Evolutionary conservation across 2,888 invertebrate species (phyloP).

Genomic region (Dynastes grantii): DNA sequence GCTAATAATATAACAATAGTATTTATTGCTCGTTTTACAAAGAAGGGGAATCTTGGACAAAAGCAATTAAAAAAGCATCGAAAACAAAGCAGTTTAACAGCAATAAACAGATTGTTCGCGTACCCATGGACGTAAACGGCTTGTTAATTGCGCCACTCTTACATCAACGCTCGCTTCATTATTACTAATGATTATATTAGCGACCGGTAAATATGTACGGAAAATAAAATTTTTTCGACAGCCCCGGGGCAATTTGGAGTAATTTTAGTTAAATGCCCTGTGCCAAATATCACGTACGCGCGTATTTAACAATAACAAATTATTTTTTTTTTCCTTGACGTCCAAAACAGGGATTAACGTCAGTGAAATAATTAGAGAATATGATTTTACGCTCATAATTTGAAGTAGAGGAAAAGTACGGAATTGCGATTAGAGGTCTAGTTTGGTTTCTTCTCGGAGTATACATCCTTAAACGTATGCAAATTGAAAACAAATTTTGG

Average conservation of each 20-base stretch:
- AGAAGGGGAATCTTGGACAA: neutral
- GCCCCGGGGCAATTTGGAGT: conserved; percentile 13
- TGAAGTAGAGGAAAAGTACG: conserved; percentile 1
- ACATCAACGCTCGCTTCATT: conserved; percentile 33
- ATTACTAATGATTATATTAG: conserved; percentile 30
- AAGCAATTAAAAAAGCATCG: conserved; percentile 31
- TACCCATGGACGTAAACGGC: conserved; percentile 20
- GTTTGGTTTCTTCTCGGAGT: too few species aligned
- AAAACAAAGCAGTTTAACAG: conserved; percentile 42
- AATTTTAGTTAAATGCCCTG: neutral
- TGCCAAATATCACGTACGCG: conserved; percentile 21
- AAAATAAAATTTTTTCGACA: conserved; percentile 13
- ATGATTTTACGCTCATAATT: neutral
- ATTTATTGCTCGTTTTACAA: too few species aligned
- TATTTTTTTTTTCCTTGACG: neutral
- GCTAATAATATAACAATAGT: too few species aligned
- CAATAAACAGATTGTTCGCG: conserved; percentile 18
- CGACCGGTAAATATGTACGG: conserved; percentile 3
- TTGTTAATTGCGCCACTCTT: conserved; percentile 37
- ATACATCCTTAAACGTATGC: too few species aligned
- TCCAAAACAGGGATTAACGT: neutral
- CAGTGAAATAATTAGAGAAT: neutral
- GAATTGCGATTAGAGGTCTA: neutral
- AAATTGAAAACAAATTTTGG: too few species aligned
- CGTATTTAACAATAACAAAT: neutral